Base-by-base conservation (phyloP, 2,113 vertebrate species). In the Gambusia affinis region DNA sequence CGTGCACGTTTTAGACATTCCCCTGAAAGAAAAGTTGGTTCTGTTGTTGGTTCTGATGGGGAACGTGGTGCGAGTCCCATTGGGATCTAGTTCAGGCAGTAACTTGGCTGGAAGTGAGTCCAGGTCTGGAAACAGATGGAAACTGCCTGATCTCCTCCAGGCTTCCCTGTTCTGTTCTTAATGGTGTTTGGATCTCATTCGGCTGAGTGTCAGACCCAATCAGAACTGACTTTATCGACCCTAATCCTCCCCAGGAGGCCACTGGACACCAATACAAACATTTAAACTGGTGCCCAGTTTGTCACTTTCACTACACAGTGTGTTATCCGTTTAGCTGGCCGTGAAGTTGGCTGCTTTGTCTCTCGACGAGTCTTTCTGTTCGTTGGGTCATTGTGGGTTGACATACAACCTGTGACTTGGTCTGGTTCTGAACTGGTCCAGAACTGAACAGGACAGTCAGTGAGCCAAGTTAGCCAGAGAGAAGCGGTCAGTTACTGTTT, bases 131-230 rank as follows among this genome's bases (percentile, higher is more conserved):
- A 68, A 64, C 42, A 64, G 62, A 60, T 31, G 33, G 51, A 57
- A 61, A 19, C 35, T 7, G 28, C 51, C 27, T 19, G 6, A 31
- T 61, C 24, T 24, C 28, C 4, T 31, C 22, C n/a, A 28, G 28
- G 5, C 60, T 39, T 47, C 10, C 15, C 42, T 64, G 63, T 61
- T 3, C 66, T 72, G 74, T 24, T 69, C 60, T 76, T 85, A 78
- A 54, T 4, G 66, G 83, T 22, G 71, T 81, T 82, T n/a, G 42
- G 82, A 74, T 89, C 63, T 71, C 19, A 71, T 86, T 64, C 83
- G 79, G 73, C 82, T 90, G 70, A 84, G 70, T 80, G 86, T 94
- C 89, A 70, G 60, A 63, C 17, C 67, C 76, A 74, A 88, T 93
- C 82, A 93, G 8, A 44, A 65, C 78, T 66, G 72, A 91, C 62